Evolutionary conservation across 2,888 invertebrate genomes (phyloP).

Genomic region (Formica aserva): DNA sequence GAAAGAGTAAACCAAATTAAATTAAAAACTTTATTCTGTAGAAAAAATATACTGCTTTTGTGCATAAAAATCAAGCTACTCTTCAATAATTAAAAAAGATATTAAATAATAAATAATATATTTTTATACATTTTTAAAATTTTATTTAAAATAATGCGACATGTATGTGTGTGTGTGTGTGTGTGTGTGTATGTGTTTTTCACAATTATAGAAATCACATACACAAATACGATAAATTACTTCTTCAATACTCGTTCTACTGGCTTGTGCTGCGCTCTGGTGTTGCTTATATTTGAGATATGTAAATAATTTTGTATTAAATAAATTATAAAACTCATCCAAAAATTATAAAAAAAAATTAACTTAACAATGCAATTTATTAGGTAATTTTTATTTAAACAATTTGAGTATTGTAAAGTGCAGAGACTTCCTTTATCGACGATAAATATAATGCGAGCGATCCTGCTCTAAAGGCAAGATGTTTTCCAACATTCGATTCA

Average conservation of each 20-base stretch:
- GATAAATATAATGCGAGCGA: slow-evolving; percentile 32
- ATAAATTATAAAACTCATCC: neutral
- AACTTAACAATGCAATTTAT: neutral
- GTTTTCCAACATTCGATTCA: neutral
- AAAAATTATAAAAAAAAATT: neutral
- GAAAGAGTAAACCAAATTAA: neutral
- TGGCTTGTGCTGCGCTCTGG: slow-evolving; percentile 46
- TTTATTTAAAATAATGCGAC: neutral
- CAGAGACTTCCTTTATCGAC: slow-evolving; percentile 59
- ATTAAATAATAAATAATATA: neutral
- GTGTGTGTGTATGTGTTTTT: neutral
- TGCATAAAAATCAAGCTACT: neutral
- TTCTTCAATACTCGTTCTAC: neutral
- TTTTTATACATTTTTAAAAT: neutral
- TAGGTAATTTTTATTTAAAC: neutral
- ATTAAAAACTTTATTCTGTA: neutral
- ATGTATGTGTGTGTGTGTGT: neutral
- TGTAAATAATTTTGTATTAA: neutral
- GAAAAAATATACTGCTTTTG: neutral
- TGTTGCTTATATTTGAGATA: neutral
- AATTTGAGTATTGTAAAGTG: neutral
- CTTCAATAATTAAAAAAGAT: neutral
- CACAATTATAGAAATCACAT: neutral
- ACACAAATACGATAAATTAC: neutral
- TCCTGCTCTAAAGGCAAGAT: slow-evolving; percentile 22